A percentile compares a stretch with the other conserved stretches of the same genome.
Conservation (phyloP, 2,888 invertebrate species). For the Euclidia mi region DNA sequence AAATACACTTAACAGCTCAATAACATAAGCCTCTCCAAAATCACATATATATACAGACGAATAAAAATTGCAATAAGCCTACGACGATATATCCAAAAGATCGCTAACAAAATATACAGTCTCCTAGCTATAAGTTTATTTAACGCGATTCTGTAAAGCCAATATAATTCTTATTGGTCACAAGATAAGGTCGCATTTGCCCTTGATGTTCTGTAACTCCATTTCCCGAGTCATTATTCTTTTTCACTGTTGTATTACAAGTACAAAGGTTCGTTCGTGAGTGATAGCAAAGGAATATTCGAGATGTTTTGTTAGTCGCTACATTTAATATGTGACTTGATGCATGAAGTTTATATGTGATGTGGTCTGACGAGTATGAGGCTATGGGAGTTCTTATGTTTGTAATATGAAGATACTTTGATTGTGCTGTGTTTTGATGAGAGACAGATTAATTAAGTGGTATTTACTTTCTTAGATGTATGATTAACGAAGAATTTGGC, state of each 20-base stretch:
- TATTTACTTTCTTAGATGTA: too few species aligned
- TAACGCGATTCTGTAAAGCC: slow-evolving; percentile 26
- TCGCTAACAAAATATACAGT: slow-evolving; percentile 58
- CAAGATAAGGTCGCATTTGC: slow-evolving; percentile 38
- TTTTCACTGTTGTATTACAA: slow-evolving; percentile 60
- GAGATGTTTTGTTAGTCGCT: slow-evolving; percentile 57
- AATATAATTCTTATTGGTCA: slow-evolving; percentile 17
- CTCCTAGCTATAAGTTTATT: slow-evolving; percentile 55
- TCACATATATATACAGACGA: slow-evolving; percentile 43
- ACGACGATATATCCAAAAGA: slow-evolving; percentile 51
- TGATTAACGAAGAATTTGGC: too few species aligned
- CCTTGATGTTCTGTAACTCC: slow-evolving; percentile 53
- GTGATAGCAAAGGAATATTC: slow-evolving; percentile 53
- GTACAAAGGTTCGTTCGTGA: slow-evolving; percentile 53
- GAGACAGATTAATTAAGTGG: too few species aligned
- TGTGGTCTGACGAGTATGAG: slow-evolving; percentile 18
- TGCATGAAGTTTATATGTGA: slow-evolving; percentile 17
- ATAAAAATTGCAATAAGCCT: slow-evolving; percentile 57
- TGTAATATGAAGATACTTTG: too few species aligned
- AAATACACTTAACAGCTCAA: slow-evolving; percentile 31
- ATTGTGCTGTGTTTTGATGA: too few species aligned
- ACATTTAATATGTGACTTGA: slow-evolving; percentile 57
- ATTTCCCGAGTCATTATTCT: slow-evolving; percentile 61
- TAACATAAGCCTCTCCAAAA: slow-evolving; percentile 35
- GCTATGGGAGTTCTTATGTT: neutral